Evolutionary conservation across 1,140 invertebrate species (phyloP), one percentile per base, ranked within the genome.

Genomic region (Drosophila baimaii): DNA sequence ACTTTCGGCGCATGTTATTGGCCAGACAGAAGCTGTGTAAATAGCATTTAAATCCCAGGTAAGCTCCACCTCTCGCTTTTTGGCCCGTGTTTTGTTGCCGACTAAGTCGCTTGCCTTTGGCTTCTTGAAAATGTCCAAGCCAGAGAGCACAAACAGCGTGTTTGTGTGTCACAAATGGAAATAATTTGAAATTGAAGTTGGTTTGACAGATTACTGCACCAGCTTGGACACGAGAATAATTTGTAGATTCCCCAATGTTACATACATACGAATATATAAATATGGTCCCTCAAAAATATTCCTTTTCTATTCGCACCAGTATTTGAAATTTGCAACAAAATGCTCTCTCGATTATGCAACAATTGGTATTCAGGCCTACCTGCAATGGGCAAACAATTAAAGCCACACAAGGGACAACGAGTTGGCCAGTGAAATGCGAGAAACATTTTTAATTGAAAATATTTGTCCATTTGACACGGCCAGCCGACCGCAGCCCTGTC

Each of bases 381-480:
- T 58, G 68, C 6, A 12, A 12, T 12, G 43, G 51, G 46, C 17
- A 41, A 52, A 73, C 79, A 83, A 83, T 88, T 88, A 88, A 83
- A 68, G 55, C 57, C 68, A 64, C 63, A 70, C 77, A 80, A 68
- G 64, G 77, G 55, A 59, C 23, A 47, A 29, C 17, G 25, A 25
- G 59, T 41, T 15, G 19, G 17, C 6, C 21, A 13, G 49, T 33
- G 8, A 15, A 15, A 29, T 56, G 31, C 17, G 58, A 69, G 55
- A 76, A 77, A 77, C 37, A 75, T 79, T 80, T 86, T 89, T 89
- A 88, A 88, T 88, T 88, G 84, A 88, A 89, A 88, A 89, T 89
- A 89, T 83, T 88, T 89, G 49, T 64, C 72, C 76, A 74, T 79
- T 82, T 80, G 83, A 77, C 80, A 89, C 80, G 77, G 79, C 75